phyloP scores from a whole-genome alignment of 2,888 invertebrate species.

The Tenthredo mesomela region DNA sequence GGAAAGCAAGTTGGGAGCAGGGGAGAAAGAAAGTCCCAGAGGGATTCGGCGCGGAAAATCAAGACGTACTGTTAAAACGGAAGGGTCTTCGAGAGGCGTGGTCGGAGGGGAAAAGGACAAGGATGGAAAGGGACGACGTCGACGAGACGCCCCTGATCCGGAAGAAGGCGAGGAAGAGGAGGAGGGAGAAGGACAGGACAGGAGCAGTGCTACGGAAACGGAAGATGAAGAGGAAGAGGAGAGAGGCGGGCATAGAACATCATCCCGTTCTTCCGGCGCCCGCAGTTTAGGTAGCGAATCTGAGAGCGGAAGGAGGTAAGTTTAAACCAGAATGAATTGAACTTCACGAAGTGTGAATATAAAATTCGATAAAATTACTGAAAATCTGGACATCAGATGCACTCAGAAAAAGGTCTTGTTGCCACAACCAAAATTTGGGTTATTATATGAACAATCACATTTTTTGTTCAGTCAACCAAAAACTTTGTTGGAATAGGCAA shows the following conservation, averaged over 20 bases:
- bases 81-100: constrained; percentile 48
- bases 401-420: too few relatives aligned
- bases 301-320: constrained; percentile 72
- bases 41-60: constrained; percentile 34
- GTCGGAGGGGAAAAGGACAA: constrained; percentile 16
- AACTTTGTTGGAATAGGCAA: too few relatives aligned
- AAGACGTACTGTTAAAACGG: constrained; percentile 36
- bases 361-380: too few relatives aligned
- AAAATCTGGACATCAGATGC: not conserved
- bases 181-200: constrained; percentile 64
- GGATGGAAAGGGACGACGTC: constrained; percentile 29
- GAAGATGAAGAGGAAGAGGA: constrained; percentile 34
- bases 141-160: constrained; percentile 26
- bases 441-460: too few relatives aligned
- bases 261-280: constrained; percentile 32
- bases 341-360: not conserved
- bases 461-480: too few relatives aligned
- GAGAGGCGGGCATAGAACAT: constrained; percentile 11
- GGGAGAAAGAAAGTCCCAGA: constrained; percentile 48
- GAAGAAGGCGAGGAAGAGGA: constrained; percentile 29
- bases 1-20: constrained; percentile 57
- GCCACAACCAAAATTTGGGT: too few relatives aligned
- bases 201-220: constrained; percentile 37
- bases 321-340: constrained; percentile 54
- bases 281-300: constrained; percentile 40